These are phyloP conservation scores for Neopipo cinnamomea DNA, from an alignment of 2,113 vertebrate species.

Conservation along the genomic window DNA sequence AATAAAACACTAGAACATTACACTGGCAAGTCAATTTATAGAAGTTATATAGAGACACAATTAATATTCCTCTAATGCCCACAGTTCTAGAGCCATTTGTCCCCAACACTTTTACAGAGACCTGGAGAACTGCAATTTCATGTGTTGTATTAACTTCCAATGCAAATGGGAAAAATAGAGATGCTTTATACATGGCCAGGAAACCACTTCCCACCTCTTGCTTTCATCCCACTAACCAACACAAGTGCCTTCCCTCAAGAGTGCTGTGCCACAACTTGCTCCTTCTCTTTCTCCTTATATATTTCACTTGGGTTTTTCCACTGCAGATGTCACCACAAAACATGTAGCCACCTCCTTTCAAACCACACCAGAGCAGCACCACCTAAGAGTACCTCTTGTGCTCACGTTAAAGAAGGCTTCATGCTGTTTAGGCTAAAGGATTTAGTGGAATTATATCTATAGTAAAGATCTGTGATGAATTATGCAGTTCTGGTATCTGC, in stretches of 20 bases:
- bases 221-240: neutral
- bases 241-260: neutral
- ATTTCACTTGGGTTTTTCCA: neutral
- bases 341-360: neutral
- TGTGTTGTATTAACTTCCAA: neutral
- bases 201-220: neutral
- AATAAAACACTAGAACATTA: neutral
- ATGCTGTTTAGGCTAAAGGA: neutral
- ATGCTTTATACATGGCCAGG: neutral
- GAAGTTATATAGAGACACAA: neutral
- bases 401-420: neutral
- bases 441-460: neutral
- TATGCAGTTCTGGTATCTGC: neutral
- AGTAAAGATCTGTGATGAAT: neutral
- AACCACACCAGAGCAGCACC: neutral
- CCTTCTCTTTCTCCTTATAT: neutral
- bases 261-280: neutral
- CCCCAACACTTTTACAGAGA: neutral
- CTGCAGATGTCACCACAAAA: neutral
- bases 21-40: neutral
- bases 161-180: neutral
- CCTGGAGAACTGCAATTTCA: neutral
- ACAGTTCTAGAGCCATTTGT: neutral
- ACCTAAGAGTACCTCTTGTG: neutral
- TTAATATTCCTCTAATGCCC: neutral